These are phyloP conservation scores for Daboia siamensis DNA, from an alignment of 2,113 vertebrate genomes.

Conservation along the genomic window DNA sequence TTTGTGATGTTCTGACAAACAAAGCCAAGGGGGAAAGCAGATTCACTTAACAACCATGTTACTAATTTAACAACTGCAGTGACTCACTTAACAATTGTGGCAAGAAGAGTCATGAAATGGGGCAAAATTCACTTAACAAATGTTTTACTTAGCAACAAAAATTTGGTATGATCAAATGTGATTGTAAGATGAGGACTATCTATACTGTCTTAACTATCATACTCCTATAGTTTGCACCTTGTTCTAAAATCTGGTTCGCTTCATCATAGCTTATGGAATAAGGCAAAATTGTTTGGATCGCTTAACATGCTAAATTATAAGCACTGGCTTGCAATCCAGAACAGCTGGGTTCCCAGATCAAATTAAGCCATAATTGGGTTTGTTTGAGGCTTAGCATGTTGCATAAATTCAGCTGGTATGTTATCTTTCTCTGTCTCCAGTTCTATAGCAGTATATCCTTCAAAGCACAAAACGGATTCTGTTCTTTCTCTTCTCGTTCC, in stretches of 20 bases:
- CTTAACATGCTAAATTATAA: neutral
- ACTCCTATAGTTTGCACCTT: neutral
- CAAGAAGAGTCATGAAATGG: neutral
- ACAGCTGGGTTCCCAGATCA: neutral
- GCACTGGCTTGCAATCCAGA: neutral
- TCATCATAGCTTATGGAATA: neutral
- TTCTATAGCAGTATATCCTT: neutral
- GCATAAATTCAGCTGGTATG: neutral
- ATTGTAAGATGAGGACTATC: neutral
- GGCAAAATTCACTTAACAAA: neutral
- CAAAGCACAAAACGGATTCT: neutral
- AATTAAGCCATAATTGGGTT: neutral
- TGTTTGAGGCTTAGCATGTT: neutral
- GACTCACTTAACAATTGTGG: neutral
- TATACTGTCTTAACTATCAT: neutral
- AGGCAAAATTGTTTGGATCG: neutral
- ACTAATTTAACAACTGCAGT: neutral
- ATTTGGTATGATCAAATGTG: neutral
- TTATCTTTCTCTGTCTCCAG: fast-evolving
- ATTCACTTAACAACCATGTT: neutral
- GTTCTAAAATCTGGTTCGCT: neutral
- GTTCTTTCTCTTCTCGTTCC: slow-evolving; percentile 18
- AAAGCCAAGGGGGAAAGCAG: neutral
- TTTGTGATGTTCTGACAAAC: neutral
- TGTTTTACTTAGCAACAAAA: no score